Conservation (phyloP, 2,797 vertebrate genomes). For the Platyrinchus mystaceus region DNA sequence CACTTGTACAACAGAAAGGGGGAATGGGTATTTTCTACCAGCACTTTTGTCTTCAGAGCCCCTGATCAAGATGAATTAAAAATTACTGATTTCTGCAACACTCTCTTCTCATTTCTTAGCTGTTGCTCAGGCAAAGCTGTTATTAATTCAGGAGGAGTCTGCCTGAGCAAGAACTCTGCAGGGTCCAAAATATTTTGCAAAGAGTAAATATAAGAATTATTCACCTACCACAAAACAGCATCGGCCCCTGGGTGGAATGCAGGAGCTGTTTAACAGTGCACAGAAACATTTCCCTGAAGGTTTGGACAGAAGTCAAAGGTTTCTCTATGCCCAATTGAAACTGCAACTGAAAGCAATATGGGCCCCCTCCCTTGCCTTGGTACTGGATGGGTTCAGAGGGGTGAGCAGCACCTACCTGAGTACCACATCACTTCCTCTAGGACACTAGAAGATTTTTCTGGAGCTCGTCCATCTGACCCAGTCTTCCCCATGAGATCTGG, state of each 20-base stretch:
- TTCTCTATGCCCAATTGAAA: background rate
- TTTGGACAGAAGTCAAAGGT: slow-evolving; percentile 9
- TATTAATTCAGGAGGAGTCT: slow-evolving; percentile 50
- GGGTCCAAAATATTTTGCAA: slow-evolving; percentile 43
- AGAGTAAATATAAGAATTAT: slow-evolving; percentile 47
- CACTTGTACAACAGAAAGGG: background rate
- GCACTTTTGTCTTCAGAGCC: background rate
- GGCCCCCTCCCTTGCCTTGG: background rate
- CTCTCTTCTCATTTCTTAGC: background rate
- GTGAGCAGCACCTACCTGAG: background rate
- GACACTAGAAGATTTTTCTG: background rate
- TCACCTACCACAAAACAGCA: slow-evolving; percentile 62
- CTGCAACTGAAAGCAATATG: background rate
- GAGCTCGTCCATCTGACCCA: slow-evolving; percentile 32
- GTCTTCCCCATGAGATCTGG: slow-evolving; percentile 59
- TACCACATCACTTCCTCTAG: background rate
- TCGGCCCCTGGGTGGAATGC: slow-evolving; percentile 61
- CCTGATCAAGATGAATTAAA: background rate
- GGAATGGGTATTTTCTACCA: background rate
- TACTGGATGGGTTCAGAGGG: background rate
- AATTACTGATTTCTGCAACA: background rate
- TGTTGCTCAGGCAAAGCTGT: slow-evolving; percentile 46
- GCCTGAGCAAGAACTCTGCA: slow-evolving; percentile 3
- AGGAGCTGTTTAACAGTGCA: background rate
- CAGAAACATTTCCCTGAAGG: background rate